phyloP scores from a whole-genome alignment of 2,113 vertebrate genomes.

The Cyprinodon variegatus region DNA sequence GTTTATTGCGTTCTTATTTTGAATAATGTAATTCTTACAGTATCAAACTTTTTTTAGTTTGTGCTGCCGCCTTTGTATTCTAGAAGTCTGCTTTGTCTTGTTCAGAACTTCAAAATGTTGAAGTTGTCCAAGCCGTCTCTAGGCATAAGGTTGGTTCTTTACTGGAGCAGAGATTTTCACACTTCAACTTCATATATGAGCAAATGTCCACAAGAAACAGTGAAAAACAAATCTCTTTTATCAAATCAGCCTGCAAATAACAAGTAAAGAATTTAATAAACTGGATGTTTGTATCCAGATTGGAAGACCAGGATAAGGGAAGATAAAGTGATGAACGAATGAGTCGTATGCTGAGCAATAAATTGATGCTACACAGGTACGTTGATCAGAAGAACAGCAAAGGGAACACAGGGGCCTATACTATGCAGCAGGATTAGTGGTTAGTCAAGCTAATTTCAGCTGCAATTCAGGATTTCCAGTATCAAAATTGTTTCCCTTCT shows the following conservation, averaged over 20 bases:
- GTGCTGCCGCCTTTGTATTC: background rate
- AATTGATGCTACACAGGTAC: too few species aligned
- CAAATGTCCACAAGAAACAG: background rate
- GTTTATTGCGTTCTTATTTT: background rate
- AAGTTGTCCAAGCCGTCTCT: background rate
- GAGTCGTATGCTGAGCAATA: too few species aligned
- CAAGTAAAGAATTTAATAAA: background rate
- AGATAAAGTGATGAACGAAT: too few species aligned
- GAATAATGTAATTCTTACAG: background rate
- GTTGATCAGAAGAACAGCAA: too few species aligned
- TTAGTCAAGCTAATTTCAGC: too few species aligned
- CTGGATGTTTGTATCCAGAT: too few species aligned
- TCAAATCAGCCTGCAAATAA: background rate
- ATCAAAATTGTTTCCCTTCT: too few species aligned
- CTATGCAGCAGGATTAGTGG: too few species aligned
- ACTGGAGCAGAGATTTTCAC: background rate
- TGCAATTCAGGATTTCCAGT: too few species aligned
- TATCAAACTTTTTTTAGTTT: background rate
- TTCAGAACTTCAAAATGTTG: background rate
- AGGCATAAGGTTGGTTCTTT: background rate
- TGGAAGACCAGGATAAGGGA: too few species aligned
- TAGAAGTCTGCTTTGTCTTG: background rate
- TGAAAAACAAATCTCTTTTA: background rate
- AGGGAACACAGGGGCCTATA: too few species aligned
- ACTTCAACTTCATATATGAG: background rate